A percentile compares a stretch with the other conserved stretches of the same genome.
These are phyloP conservation scores for Hippotragus niger DNA, from an alignment of 2,113 vertebrate genomes.

Conservation along the genomic window DNA sequence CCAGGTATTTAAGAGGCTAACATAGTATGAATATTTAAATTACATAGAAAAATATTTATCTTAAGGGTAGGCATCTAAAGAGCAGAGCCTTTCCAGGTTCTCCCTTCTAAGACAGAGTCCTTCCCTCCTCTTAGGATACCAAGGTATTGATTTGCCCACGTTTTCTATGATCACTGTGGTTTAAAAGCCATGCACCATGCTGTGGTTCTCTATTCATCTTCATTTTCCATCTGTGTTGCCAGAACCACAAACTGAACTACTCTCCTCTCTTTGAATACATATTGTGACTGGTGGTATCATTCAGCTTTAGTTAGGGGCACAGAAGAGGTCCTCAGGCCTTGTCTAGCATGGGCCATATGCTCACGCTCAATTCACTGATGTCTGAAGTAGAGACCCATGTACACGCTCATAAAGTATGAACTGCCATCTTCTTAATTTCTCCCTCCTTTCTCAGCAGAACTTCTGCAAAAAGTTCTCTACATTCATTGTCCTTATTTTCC, in stretches of 20 bases:
- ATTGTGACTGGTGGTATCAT: not conserved
- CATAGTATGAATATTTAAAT: not conserved
- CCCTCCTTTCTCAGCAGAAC: not conserved
- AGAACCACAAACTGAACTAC: not conserved
- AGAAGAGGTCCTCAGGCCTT: not conserved
- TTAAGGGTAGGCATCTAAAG: not conserved
- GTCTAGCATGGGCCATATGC: not conserved
- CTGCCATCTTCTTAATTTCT: not conserved
- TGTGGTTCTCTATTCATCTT: not conserved
- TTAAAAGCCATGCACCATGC: not conserved
- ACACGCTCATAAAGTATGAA: not conserved
- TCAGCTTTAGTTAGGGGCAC: not conserved
- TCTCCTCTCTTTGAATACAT: not conserved
- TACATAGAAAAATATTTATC: not conserved
- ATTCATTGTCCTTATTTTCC: not conserved
- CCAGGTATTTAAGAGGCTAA: not conserved
- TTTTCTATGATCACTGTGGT: not conserved
- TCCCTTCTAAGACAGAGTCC: not conserved
- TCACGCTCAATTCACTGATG: not conserved
- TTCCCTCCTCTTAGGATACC: not conserved
- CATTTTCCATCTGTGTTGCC: not conserved
- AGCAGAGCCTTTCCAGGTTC: not conserved
- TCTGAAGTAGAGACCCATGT: not conserved
- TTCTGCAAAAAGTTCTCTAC: not conserved
- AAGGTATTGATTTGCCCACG: not conserved